Base-by-base conservation (phyloP, 2,888 invertebrate species). In the Pegoplata infirma region DNA sequence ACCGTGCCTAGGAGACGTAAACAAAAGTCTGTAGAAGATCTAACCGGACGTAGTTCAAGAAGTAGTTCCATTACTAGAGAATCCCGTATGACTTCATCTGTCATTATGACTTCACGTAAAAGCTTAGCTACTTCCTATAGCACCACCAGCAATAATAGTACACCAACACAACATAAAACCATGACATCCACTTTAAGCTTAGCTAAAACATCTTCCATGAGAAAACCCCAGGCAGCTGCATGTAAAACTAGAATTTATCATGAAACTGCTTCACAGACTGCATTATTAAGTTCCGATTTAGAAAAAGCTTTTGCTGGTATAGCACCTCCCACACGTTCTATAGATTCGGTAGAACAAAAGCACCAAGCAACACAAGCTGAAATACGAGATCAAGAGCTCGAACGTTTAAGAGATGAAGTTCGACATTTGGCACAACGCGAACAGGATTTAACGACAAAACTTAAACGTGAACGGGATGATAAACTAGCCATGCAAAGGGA, bases 191-290 rank as follows among this genome's bases (percentile, higher is more conserved):
- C 77, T 14, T 69, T 77, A 14, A 56, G 76, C 0, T 36, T 81
- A 56, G 61, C 69, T 6, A 82, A 82, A 76, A 78, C 64, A 28
- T 61, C 76, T 8, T 72, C 76, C 12, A 25, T 71, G 12, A 69
- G 80, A 67, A 87, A 77, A 88, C 90, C 55, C n/a, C 68, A 80
- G 58, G 86, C 87, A 68, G 88, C 90, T 32, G 63, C 75, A 12
- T 56, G 56, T 8, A 92, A 91, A 85, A 93, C 94, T 0, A 91
- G 93, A 84, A 96, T 96, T 81, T 96, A 95, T 87, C 95, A 96
- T 82, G 96, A 96, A 89, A 94, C 92, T 36, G 91, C 92, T 56
- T 92, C 93, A 12, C 96, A 96, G 88, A 96, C 96, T 0, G 94
- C 94, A 21, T 89, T 96, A 61, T 92, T 94, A 0, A 92, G 93